These are phyloP conservation scores for Drosophila eohydei DNA, from an alignment of 2,888 invertebrate species.

Conservation along the genomic window DNA sequence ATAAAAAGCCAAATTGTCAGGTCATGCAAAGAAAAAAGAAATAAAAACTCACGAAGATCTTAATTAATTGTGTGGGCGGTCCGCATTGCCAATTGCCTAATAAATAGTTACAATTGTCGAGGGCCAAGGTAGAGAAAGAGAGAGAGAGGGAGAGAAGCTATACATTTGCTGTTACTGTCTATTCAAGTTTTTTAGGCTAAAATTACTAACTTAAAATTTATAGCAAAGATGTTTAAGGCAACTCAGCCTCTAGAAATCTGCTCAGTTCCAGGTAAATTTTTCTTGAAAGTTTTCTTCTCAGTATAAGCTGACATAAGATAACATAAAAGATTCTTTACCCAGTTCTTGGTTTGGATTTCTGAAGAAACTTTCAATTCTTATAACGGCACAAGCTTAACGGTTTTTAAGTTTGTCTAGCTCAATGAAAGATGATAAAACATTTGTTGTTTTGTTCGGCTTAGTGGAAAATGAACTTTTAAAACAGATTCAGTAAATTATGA, in stretches of 20 bases:
- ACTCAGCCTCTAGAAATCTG: neutral
- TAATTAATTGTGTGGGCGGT: constrained; percentile 59
- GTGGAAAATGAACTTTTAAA: neutral
- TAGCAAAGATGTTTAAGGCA: neutral
- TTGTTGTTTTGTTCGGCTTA: neutral
- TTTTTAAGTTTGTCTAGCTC: neutral
- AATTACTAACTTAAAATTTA: neutral
- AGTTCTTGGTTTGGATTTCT: neutral
- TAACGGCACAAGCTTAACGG: neutral
- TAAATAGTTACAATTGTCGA: constrained; percentile 15
- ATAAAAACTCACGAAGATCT: constrained; percentile 23
- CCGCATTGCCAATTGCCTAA: constrained; percentile 44
- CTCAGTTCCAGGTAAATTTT: neutral
- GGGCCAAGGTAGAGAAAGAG: neutral
- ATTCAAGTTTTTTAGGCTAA: neutral
- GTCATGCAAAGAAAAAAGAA: constrained; percentile 42
- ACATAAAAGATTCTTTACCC: neutral
- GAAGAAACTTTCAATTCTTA: neutral
- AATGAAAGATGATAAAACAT: neutral
- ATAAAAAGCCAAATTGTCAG: constrained; percentile 69
- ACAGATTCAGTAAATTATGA: too few relatives aligned
- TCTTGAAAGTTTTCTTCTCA: neutral
- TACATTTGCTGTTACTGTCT: neutral
- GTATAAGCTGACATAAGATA: neutral
- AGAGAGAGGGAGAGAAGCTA: neutral